Evolutionary conservation across 2,797 vertebrate genomes (phyloP), one percentile per base, ranked within the genome.

Genomic region (Florisuga fusca): DNA sequence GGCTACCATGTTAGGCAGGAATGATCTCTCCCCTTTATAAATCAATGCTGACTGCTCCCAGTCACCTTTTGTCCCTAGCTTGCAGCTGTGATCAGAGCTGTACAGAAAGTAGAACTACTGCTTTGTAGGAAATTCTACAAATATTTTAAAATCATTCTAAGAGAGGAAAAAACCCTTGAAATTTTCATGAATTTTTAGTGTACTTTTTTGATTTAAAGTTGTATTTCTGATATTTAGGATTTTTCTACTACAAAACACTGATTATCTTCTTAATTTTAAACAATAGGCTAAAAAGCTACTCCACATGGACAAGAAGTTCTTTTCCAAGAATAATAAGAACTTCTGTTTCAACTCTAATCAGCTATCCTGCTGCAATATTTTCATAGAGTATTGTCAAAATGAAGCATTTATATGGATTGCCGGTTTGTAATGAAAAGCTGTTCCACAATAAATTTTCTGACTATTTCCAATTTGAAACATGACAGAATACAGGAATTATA

Each of bases 251-350:
- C 29, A 84, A 79, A 93, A 34, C 22, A 46, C 45, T 71, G 15
- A 46, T 93, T 89, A 31, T 72, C 29, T 43, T 81, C 76, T 43
- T 72, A 71, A 71, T 85, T 95, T 92, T 92, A 87, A 87, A 89
- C 62, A 94, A 85, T 36, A 18, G 48, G 22, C 62, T 87, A 34
- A 87, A 90, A 90, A 84, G 11, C 20, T 74, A 26, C 27, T 80
- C 93, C 45, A 54, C 38, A 78, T 73, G 46, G 45, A 57, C 58
- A 83, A 83, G 80, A 87, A 51, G 19, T 64, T 95, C 57, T 63
- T 9, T 61, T 91, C 46, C 26, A 77, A 93, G 92, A 81, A 64
- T 57, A 82, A 21, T 55, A 93, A 48, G n/a, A 89, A 38, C 6
- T 84, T 75, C 31, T 68, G 27, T 87, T 94, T 94, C 85, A 90